A percentile compares a stretch with the other conserved stretches of the same genome.
Conservation (phyloP, 2,797 vertebrate genomes). For the Micromesistius poutassou region DNA sequence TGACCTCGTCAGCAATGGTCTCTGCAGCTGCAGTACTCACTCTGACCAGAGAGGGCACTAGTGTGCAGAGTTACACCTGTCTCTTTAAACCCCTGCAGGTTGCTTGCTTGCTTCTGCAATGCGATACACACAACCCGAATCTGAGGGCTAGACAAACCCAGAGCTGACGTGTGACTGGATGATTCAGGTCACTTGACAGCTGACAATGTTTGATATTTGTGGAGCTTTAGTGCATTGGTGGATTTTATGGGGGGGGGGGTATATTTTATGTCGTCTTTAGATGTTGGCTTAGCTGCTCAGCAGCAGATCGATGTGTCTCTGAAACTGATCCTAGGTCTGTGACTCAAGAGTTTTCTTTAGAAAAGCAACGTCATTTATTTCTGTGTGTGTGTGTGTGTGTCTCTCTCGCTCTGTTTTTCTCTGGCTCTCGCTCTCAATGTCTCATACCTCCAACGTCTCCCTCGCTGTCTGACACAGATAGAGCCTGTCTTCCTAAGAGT, state of each 20-base stretch:
- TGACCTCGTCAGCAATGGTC: too few relatives aligned
- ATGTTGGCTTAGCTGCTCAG: background rate
- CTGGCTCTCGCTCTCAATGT: too few relatives aligned
- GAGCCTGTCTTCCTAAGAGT: too few relatives aligned
- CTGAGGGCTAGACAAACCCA: background rate
- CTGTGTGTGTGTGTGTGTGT: background rate
- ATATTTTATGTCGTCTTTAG: conserved; percentile 1
- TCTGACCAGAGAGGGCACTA: too few relatives aligned
- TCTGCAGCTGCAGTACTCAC: too few relatives aligned
- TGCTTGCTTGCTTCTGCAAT: background rate
- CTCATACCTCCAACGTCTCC: background rate
- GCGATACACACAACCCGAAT: background rate
- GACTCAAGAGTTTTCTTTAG: background rate
- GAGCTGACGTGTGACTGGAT: background rate
- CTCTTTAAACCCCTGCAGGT: background rate
- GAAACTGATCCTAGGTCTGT: background rate
- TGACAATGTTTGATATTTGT: background rate
- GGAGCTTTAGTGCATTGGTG: background rate
- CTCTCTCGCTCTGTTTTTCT: background rate
- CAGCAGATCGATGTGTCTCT: background rate
- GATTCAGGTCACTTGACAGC: background rate
- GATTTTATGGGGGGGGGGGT: background rate
- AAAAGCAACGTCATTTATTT: background rate
- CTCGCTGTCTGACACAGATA: background rate
- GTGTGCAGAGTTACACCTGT: too few relatives aligned